Evolutionary conservation across 1,140 invertebrate species (phyloP).

Genomic region (Antheraea mylitta): DNA sequence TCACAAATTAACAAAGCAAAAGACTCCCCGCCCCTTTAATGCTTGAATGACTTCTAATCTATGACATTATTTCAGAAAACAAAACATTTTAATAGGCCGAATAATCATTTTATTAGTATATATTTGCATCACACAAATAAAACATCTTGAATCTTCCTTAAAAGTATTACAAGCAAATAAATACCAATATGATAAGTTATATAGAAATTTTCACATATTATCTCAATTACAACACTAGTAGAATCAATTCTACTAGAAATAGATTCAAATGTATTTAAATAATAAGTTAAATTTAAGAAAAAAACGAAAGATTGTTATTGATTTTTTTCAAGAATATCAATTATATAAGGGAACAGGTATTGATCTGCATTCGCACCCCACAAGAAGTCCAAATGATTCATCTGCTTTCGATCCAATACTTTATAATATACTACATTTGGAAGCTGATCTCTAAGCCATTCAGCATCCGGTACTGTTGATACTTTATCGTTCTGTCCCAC

Average conservation of each 20-base stretch:
- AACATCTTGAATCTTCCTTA: too few relatives aligned
- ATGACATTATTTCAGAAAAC: too few relatives aligned
- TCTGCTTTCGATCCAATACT: constrained; percentile 17
- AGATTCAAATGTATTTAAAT: constrained; percentile 25
- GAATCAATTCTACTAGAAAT: too few relatives aligned
- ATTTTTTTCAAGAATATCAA: constrained; percentile 16
- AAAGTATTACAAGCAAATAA: too few relatives aligned
- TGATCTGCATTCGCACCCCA: constrained; percentile 17
- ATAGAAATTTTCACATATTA: constrained; percentile 50
- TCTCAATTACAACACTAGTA: too few relatives aligned
- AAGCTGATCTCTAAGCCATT: constrained; percentile 60
- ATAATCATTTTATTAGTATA: too few relatives aligned
- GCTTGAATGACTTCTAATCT: too few relatives aligned
- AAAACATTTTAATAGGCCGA: too few relatives aligned
- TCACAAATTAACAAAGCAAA: constrained; percentile 40
- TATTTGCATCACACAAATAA: too few relatives aligned
- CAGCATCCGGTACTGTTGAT: constrained; percentile 75
- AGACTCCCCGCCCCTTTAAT: constrained; percentile 74
- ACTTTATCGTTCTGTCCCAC: constrained; percentile 78
- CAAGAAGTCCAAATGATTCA: constrained; percentile 37
- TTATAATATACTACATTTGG: constrained; percentile 52
- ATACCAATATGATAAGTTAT: too few relatives aligned
- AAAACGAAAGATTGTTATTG: constrained; percentile 40
- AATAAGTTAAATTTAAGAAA: constrained; percentile 14
- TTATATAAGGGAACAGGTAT: constrained; percentile 6